Evolutionary conservation across 2,113 vertebrate genomes (phyloP), one percentile per base, ranked within the genome.

Genomic region (Chlorocebus sabaeus): DNA sequence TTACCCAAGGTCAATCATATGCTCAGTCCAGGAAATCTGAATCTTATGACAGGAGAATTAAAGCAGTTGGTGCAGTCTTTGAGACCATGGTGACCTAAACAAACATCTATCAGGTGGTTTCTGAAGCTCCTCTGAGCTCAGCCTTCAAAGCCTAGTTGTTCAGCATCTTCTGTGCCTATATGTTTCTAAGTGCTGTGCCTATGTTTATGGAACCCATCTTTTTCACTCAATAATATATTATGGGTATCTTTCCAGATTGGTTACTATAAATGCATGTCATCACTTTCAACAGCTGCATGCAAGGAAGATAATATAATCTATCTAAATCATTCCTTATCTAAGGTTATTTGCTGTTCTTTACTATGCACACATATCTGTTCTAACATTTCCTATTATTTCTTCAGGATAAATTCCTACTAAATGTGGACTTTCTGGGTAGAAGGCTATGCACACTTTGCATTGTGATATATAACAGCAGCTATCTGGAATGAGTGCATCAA

Each of bases 311-410:
- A 22, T 35, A 25, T 16, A 75, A 93, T 43, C 45, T 57, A 75
- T 67, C 73, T 32, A 86, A 64, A 81, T 48, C 43, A 70, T 50
- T 94, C 35, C 59, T 76, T 55, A 38, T 18, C 73, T 32, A 83
- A 84, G 20, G 32, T 82, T 80, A 94, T 75, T 87, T 90, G 68
- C 14, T 79, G 7, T 52, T 93, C n/a, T 90, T 87, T 67, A 85
- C 70, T 64, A 68, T 18, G 30, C 22, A 20, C 13, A 20, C 16
- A 23, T 13, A 48, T 40, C 48, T 75, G 45, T 59, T 18, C 45
- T 76, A 90, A 81, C 57, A 72, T 81, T 76, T 89, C 30, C 64
- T 91, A 59, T 50, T n/a, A 81, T 86, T 95, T 92, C 70, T 82
- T 81, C 76, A 85, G 35, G 35, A 81, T 78, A 91, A 93, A 89